Base-by-base conservation (phyloP, 2,797 vertebrate genomes). In the Petrocephalus schoutedeni region DNA sequence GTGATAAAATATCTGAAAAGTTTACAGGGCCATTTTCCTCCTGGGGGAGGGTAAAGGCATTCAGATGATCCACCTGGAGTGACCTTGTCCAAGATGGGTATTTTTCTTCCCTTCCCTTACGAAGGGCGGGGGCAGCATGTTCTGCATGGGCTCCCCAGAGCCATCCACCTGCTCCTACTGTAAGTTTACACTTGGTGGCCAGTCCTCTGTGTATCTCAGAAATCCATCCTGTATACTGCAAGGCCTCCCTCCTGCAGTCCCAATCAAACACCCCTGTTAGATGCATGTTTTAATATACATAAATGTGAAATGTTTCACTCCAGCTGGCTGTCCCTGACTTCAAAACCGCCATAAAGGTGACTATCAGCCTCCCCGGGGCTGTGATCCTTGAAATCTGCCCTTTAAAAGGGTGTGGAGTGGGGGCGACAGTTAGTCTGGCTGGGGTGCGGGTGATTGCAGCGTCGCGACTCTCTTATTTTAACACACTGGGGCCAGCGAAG, bases 151-250 rank as follows among this genome's bases (percentile, higher is more conserved):
- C 57, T 23, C 58, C 21, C 53, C 53, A 32, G 41, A 64, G 59
- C 23, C 28, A 21, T 36, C 23, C 95, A 95, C 94, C 94, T 96
- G 95, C 95, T 93, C 90, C 94, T 95, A n/a, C n/a, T n/a, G n/a
- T n/a, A 61, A 95, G 95, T 96, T 94, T 94, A 95, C 95, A 95
- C 95, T 95, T 95, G 95, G 94, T 95, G 95, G 91, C 94, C 93
- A 95, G 95, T 95, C 92, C 91, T 93, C 90, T 95, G 95, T 95
- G 95, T 95, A 95, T 89, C 89, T 87, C 92, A 93, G 93, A 95
- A 95, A 95, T 95, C 91, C 92, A 95, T 96, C 95, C 94, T 94
- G 93, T 94, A 95, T 94, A 93, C 92, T 94, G 94, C 94, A 94
- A 93, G 94, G 92, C 89, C 86, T 89, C 89, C 86, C 88, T 51